A percentile compares a stretch with the other conserved stretches of the same genome.
Evolutionary conservation across 2,113 vertebrate genomes (phyloP).

Genomic region (Pelodiscus sinensis): DNA sequence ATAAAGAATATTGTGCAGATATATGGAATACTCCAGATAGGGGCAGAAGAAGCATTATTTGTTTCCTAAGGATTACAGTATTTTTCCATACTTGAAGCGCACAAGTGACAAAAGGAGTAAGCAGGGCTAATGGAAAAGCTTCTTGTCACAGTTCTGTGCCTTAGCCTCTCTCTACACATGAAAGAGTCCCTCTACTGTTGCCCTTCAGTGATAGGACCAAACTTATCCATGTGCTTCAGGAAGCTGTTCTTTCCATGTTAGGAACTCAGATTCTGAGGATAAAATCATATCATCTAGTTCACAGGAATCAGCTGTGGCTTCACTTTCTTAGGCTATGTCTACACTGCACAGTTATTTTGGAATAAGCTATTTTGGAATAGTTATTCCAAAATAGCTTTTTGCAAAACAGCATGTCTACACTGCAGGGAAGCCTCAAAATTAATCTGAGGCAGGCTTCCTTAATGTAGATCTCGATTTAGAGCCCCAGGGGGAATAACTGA

Average conservation of each 20-base stretch:
- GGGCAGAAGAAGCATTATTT: rapidly evolving
- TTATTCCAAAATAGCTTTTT: no score
- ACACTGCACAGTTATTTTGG: no score
- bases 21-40: background rate
- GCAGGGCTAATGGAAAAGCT: background rate
- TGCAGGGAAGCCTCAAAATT: no score
- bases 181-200: background rate
- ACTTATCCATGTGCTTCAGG: background rate
- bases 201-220: background rate
- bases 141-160: rapidly evolving
- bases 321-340: background rate
- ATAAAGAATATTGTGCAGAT: background rate
- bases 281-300: rapidly evolving
- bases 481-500: no score
- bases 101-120: background rate
- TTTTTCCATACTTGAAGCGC: background rate
- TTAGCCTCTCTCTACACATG: background rate
- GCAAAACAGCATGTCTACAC: no score
- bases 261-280: background rate
- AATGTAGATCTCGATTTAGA: no score
- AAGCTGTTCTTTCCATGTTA: background rate
- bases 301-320: background rate
- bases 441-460: no score
- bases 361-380: no score
- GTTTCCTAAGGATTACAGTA: background rate